Conservation (phyloP, 2,113 vertebrate species). For the Tragelaphus buxtoni region DNA sequence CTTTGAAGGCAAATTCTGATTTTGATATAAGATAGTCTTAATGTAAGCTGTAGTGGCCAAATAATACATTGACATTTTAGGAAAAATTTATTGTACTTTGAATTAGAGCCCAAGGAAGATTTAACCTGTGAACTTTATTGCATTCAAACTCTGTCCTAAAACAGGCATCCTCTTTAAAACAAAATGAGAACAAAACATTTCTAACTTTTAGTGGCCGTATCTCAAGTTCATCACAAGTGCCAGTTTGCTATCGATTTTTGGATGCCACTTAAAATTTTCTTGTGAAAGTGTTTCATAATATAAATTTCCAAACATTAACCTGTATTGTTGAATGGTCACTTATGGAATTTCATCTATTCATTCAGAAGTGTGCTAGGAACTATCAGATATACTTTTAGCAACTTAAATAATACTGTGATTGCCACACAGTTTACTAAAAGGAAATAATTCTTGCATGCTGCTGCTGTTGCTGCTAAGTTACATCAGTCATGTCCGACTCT, state of each 20-base stretch:
- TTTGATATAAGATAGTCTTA: background rate
- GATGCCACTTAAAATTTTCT: background rate
- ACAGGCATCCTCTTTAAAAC: conserved; percentile 19
- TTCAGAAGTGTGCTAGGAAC: background rate
- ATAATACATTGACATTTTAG: background rate
- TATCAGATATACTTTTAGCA: background rate
- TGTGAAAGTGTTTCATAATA: background rate
- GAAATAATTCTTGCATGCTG: background rate
- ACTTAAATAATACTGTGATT: background rate
- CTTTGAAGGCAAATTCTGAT: background rate
- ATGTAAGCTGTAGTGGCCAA: background rate
- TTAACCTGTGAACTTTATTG: background rate
- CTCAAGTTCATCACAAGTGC: background rate
- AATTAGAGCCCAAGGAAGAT: background rate
- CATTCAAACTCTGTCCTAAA: background rate
- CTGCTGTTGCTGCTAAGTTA: background rate
- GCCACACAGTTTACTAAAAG: background rate
- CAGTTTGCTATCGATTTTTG: background rate
- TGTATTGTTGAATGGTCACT: background rate
- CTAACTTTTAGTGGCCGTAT: background rate
- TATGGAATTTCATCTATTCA: background rate
- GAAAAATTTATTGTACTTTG: background rate
- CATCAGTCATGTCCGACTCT: background rate
- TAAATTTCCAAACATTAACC: background rate
- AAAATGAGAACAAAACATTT: background rate